Evolutionary conservation across 2,797 vertebrate species (phyloP).

Genomic region (Synanceia verrucosa): DNA sequence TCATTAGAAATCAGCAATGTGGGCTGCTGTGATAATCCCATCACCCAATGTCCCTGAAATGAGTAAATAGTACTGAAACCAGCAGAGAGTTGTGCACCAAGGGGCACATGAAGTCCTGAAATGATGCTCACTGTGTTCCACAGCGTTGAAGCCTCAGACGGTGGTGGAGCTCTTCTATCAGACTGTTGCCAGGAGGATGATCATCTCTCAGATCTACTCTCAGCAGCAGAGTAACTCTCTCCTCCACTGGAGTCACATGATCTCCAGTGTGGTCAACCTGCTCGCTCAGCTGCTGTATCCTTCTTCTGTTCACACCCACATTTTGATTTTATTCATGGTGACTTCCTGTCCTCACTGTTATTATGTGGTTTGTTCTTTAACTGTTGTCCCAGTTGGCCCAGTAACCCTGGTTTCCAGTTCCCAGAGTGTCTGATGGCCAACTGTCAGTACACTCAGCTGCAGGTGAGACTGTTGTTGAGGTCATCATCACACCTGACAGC

Average conservation of each 20-base stretch:
- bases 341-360: background rate
- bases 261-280: slow-evolving; percentile 84
- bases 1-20: no score
- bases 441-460: slow-evolving; percentile 94
- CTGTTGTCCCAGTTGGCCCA: slow-evolving; percentile 87
- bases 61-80: no score
- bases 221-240: slow-evolving; percentile 73
- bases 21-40: no score
- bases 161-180: slow-evolving; percentile 95
- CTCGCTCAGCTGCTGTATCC: slow-evolving; percentile 94
- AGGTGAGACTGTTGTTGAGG: slow-evolving; percentile 80
- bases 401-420: slow-evolving; percentile 92
- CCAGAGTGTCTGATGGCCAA: slow-evolving; percentile 94
- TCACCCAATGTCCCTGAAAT: no score
- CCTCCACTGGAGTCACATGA: slow-evolving; percentile 88
- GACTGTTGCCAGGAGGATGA: slow-evolving; percentile 86
- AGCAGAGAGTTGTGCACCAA: no score
- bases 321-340: background rate
- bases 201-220: slow-evolving; percentile 86
- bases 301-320: background rate
- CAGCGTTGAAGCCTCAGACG: slow-evolving; percentile 89
- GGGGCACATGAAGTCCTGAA: background rate
- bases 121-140: background rate
- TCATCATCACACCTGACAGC: background rate
- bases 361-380: slow-evolving; percentile 34